These are phyloP conservation scores for Maconellicoccus hirsutus DNA, from an alignment of 1,140 invertebrate genomes.

Conservation along the genomic window DNA sequence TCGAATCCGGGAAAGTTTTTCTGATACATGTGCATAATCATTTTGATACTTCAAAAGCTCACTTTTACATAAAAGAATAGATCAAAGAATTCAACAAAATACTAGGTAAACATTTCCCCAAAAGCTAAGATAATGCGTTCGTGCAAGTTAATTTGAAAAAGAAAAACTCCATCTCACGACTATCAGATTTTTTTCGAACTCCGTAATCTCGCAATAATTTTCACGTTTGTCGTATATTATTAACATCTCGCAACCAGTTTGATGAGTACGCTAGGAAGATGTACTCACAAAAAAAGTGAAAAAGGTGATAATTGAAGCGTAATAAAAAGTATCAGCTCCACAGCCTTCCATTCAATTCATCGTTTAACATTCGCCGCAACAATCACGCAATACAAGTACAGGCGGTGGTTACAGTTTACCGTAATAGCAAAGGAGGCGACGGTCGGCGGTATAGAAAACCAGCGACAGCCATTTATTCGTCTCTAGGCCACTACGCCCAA, in stretches of 20 bases:
- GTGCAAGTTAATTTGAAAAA: too few species aligned
- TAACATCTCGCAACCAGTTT: constrained; percentile 7
- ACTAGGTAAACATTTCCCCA: too few species aligned
- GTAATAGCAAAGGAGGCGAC: not conserved
- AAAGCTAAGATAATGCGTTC: too few species aligned
- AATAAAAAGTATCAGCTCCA: not conserved
- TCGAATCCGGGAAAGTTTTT: too few species aligned
- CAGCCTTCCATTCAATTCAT: not conserved
- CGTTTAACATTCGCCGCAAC: not conserved
- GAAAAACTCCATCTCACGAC: too few species aligned
- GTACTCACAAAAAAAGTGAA: not conserved
- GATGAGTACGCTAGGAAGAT: not conserved
- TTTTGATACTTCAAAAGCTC: too few species aligned
- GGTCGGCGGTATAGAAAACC: not conserved
- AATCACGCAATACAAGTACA: not conserved
- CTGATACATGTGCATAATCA: too few species aligned
- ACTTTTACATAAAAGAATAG: too few species aligned
- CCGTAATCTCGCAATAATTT: not conserved
- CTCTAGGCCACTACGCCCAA: constrained; percentile 8
- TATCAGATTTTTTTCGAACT: too few species aligned
- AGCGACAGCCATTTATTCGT: constrained; percentile 12
- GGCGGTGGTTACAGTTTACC: not conserved
- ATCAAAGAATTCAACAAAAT: too few species aligned
- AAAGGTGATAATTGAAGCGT: constrained; percentile 15
- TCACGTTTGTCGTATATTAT: not conserved